phyloP scores from a whole-genome alignment of 2,797 vertebrate genomes.

The Vultur gryphus region DNA sequence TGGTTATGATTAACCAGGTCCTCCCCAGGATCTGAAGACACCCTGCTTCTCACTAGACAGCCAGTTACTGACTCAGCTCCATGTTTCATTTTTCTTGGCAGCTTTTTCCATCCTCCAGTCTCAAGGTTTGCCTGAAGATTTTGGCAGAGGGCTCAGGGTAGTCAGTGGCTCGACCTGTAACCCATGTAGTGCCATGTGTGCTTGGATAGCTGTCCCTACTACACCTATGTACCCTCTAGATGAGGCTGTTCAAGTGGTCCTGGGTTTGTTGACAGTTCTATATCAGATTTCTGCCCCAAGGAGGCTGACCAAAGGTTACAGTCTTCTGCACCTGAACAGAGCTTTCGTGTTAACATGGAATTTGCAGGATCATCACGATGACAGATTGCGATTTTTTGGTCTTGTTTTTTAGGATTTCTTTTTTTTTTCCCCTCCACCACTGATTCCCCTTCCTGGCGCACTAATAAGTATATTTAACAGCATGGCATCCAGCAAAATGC shows the following conservation, averaged over 20 bases:
- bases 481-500: background rate
- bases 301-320: background rate
- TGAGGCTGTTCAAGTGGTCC: background rate
- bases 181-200: rapidly evolving
- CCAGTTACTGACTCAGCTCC: background rate
- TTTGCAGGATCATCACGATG: background rate
- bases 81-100: background rate
- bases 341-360: background rate
- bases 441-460: background rate
- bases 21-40: background rate
- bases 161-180: background rate
- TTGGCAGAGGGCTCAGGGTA: background rate
- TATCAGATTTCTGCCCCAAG: background rate
- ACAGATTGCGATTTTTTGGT: background rate
- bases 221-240: background rate
- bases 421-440: too few species aligned
- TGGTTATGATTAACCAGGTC: background rate
- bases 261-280: background rate
- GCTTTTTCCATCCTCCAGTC: background rate
- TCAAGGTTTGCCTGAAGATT: background rate
- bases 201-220: rapidly evolving
- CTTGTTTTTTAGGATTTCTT: background rate
- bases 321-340: background rate
- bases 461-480: background rate
- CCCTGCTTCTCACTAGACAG: background rate